Percentiles rank a stretch among this genome's conserved stretches.
phyloP scores from a whole-genome alignment of 2,797 vertebrate species.

The Crenichthys baileyi region DNA sequence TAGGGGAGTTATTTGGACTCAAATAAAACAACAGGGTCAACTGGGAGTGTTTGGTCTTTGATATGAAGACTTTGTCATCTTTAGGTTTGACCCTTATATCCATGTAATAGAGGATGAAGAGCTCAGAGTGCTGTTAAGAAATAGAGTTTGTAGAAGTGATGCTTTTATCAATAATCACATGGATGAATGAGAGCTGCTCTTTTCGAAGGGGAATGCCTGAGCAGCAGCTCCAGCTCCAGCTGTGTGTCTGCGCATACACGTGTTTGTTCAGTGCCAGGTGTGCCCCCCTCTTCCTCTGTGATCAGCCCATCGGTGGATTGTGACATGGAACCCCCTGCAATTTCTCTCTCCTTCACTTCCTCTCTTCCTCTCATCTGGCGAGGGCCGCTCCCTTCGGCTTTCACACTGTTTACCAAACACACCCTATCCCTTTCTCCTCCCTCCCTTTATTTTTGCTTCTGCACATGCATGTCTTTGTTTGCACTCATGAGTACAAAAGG shows the following conservation, averaged over 20 bases:
- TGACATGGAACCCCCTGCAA: constrained; percentile 59
- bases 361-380: constrained; percentile 48
- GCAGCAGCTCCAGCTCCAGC: constrained; percentile 30
- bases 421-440: constrained; percentile 40
- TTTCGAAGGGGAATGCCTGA: not conserved
- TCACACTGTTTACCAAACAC: constrained; percentile 81
- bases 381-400: constrained; percentile 56
- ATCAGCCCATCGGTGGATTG: constrained; percentile 50
- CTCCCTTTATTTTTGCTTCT: constrained; percentile 27
- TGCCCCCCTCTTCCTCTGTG: constrained; percentile 48
- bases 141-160: constrained; percentile 14
- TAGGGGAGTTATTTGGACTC: constrained; percentile 72
- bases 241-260: constrained; percentile 46
- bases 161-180: not conserved
- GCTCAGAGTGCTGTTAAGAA: constrained; percentile 7
- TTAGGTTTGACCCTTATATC: constrained; percentile 43
- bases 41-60: constrained; percentile 68
- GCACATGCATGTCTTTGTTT: constrained; percentile 78
- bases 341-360: constrained; percentile 58
- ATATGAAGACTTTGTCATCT: constrained; percentile 62
- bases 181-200: constrained; percentile 11
- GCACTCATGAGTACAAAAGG: constrained; percentile 78
- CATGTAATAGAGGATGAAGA: constrained; percentile 20
- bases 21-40: constrained; percentile 75
- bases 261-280: constrained; percentile 67